A percentile compares a stretch with the other conserved stretches of the same genome.
These are phyloP conservation scores for Leptobrachium leishanense DNA, from an alignment of 2,113 vertebrate species.

Conservation along the genomic window DNA sequence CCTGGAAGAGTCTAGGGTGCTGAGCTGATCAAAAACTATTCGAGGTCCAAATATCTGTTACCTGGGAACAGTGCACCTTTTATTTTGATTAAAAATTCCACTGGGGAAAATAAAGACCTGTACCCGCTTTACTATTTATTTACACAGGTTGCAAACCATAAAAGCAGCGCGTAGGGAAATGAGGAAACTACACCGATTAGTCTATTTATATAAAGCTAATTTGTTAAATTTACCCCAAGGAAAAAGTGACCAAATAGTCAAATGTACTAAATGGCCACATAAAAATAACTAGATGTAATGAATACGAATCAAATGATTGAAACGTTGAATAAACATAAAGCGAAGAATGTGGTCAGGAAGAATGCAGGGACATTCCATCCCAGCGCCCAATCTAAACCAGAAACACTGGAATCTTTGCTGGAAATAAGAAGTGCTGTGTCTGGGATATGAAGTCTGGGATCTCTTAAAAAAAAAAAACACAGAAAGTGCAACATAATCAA, in stretches of 20 bases:
- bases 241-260: neutral
- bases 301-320: neutral
- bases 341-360: slow-evolving; percentile 21
- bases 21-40: too few species aligned
- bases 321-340: slow-evolving; percentile 11
- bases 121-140: too few species aligned
- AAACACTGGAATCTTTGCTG: slow-evolving; percentile 20
- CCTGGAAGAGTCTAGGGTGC: too few species aligned
- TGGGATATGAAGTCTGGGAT: neutral
- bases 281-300: slow-evolving; percentile 11
- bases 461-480: neutral
- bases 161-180: too few species aligned
- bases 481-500: neutral
- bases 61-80: too few species aligned
- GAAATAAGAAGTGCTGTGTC: slow-evolving; percentile 28
- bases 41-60: too few species aligned
- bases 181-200: too few species aligned
- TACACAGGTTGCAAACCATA: too few species aligned
- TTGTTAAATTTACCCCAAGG: neutral
- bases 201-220: neutral
- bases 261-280: slow-evolving; percentile 25
- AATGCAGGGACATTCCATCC: slow-evolving; percentile 37
- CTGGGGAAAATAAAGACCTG: too few species aligned
- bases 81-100: too few species aligned
- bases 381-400: slow-evolving; percentile 3